Evolutionary conservation across 2,113 vertebrate genomes (phyloP).

Genomic region (Anoura caudifer): DNA sequence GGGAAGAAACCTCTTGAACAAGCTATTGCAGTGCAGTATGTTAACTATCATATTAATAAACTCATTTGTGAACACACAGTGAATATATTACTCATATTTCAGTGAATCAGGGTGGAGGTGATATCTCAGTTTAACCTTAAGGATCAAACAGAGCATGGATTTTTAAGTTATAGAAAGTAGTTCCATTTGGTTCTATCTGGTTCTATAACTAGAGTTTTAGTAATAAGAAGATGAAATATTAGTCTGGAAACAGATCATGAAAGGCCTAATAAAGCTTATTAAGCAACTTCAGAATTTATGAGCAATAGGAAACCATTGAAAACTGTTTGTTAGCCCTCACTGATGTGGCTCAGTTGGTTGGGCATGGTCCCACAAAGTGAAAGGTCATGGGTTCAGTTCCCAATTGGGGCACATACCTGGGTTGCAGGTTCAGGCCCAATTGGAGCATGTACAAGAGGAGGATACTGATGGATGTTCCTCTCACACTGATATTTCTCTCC

Average conservation of each 20-base stretch:
- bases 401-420: no score
- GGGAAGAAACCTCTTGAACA: background rate
- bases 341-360: no score
- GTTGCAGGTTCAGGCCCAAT: no score
- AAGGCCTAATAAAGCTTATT: background rate
- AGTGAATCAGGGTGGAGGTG: background rate
- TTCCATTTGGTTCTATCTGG: background rate
- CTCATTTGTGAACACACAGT: background rate
- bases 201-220: background rate
- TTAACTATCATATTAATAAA: background rate
- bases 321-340: background rate
- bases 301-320: background rate
- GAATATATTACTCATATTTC: background rate
- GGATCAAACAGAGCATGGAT: background rate
- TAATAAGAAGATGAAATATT: background rate
- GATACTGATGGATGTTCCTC: no score
- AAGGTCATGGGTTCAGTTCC: no score
- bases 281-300: background rate
- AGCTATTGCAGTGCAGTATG: background rate
- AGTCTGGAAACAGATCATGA: background rate
- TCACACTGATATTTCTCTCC: no score
- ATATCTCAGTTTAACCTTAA: background rate
- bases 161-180: background rate
- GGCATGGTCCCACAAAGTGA: no score
- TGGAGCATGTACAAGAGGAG: no score